Percentiles rank a stretch among this genome's conserved stretches.
Evolutionary conservation across 1,140 invertebrate species (phyloP).

Genomic region (Tetranychus cinnabarinus): DNA sequence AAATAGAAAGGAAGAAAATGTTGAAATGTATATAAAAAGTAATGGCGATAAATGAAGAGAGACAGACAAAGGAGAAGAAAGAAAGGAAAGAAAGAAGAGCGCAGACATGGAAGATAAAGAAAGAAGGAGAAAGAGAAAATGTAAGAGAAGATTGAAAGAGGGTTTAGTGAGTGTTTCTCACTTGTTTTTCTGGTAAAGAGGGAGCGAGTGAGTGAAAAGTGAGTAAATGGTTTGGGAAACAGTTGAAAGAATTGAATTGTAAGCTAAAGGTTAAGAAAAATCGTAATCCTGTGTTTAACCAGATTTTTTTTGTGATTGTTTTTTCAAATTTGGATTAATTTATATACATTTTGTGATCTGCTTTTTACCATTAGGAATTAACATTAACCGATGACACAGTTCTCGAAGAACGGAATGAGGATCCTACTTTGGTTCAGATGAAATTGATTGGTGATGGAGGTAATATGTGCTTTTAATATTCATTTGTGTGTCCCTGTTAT

Average conservation of each 20-base stretch:
- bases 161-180: background rate
- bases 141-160: background rate
- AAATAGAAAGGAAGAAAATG: too few relatives aligned
- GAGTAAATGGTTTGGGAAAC: background rate
- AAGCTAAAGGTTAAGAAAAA: background rate
- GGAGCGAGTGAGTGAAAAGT: background rate
- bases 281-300: too few relatives aligned
- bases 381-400: conserved; percentile 66
- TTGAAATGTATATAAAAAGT: too few relatives aligned
- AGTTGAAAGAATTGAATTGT: background rate
- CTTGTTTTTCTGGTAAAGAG: background rate
- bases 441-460: conserved; percentile 59
- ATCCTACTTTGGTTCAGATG: conserved; percentile 57
- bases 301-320: background rate
- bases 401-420: conserved; percentile 60
- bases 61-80: too few relatives aligned
- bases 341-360: background rate
- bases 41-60: too few relatives aligned
- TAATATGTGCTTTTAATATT: conserved; percentile 17
- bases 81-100: too few relatives aligned
- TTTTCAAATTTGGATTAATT: background rate
- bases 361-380: conserved; percentile 38
- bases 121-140: background rate
- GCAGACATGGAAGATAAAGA: background rate
- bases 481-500: too few relatives aligned